Base-by-base conservation (phyloP, 2,888 invertebrate species). In the Diplazon laetatorius region DNA sequence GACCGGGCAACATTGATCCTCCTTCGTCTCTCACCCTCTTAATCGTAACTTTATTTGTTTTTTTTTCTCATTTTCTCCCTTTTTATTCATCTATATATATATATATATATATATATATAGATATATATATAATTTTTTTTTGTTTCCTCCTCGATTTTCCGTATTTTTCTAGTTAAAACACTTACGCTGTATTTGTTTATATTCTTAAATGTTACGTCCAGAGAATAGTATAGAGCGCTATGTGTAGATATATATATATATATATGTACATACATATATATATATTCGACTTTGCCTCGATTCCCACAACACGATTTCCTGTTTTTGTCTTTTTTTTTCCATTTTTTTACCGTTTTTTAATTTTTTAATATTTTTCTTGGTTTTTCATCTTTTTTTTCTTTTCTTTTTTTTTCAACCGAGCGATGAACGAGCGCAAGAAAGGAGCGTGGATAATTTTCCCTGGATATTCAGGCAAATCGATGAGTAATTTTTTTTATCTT, bases 1-100 rank as follows among this genome's bases (percentile, higher is more conserved):
- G 79, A 80, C 76, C 80, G 72, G 82, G 82, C 76, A 75, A 78
- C 78, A 50, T 52, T 48, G 57, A 57, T 65, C 73, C 59, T 62
- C 18, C 57, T 72, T 62, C 48, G 63, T 44, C 57, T 65, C 39
- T 57, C 59, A 68, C 50, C 55, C 62, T 2, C 76, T 77, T 59
- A 77, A 68, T 42, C 44, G 46, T 55, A 52, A 55, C 44, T 59
- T 70, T 44, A 68, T 70, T 48, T 62, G 77, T 73, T 48, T 71
- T 46, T 68, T 78, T 57, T 30, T 12, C 74, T n/a, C n/a, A n/a
- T n/a, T n/a, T n/a, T 68, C 44, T 48, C 30, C 50, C 74, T 75
- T 52, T 63, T 44, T 63, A 76, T 50, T 30, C 30, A 30, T 30
- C 6, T 30, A 5, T 30, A n/a, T n/a, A n/a, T n/a, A n/a, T n/a